These are phyloP conservation scores for Nyctereutes procyonoides DNA, from an alignment of 2,113 vertebrate genomes.

Conservation along the genomic window DNA sequence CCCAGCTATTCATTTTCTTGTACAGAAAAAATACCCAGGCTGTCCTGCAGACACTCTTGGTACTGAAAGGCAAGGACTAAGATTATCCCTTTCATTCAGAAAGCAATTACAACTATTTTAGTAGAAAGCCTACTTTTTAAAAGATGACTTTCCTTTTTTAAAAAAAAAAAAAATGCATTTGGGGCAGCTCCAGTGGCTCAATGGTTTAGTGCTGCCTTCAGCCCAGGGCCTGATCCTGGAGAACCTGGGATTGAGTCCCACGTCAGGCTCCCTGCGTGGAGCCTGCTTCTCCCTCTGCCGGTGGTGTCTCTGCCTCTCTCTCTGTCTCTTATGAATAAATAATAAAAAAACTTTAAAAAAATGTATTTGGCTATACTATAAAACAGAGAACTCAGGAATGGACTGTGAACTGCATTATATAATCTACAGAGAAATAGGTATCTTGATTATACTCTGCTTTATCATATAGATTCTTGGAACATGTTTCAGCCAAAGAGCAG, in stretches of 20 bases:
- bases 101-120: slow-evolving; percentile 10
- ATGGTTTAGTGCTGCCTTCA: too few species aligned
- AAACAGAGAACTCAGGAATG: slow-evolving; percentile 53
- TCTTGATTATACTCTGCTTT: neutral
- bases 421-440: neutral
- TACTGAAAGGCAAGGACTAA: slow-evolving; percentile 31
- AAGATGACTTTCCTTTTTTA: slow-evolving; percentile 26
- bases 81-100: neutral
- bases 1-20: slow-evolving; percentile 45
- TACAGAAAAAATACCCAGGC: slow-evolving; percentile 27
- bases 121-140: slow-evolving; percentile 48
- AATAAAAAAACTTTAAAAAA: slow-evolving; percentile 5
- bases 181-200: too few species aligned
- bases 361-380: neutral
- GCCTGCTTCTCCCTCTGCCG: too few species aligned
- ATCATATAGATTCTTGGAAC: neutral
- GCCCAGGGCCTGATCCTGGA: too few species aligned
- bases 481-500: slow-evolving; percentile 20
- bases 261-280: too few species aligned
- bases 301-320: too few species aligned
- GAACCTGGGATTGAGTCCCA: too few species aligned
- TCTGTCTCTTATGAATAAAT: too few species aligned
- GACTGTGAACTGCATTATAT: neutral
- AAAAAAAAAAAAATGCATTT: neutral
- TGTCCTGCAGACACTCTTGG: neutral